Evolutionary conservation across 2,888 invertebrate species (phyloP).

Genomic region (Seira musarum): DNA sequence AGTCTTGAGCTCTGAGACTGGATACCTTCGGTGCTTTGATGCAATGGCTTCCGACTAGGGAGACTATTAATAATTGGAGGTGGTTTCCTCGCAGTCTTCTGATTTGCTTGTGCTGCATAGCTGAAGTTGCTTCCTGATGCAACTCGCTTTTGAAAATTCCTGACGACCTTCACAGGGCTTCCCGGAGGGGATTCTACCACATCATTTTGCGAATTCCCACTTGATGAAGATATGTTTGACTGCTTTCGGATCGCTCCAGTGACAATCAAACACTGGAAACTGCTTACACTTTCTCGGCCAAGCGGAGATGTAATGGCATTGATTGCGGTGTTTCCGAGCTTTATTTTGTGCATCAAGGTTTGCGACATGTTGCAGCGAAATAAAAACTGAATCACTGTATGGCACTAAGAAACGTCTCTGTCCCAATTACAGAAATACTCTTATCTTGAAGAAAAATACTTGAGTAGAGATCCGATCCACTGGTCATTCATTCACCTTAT

Average conservation of each 20-base stretch:
- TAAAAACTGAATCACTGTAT: too few relatives aligned
- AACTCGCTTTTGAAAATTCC: slow-evolving; percentile 28
- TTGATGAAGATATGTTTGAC: not conserved
- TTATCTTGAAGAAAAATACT: too few relatives aligned
- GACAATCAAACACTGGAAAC: slow-evolving; percentile 13
- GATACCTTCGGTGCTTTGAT: slow-evolving; percentile 51
- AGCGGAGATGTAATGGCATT: slow-evolving; percentile 26
- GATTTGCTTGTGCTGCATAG: too few relatives aligned
- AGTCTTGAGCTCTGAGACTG: slow-evolving; percentile 1
- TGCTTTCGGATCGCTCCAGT: not conserved
- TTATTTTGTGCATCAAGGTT: slow-evolving; percentile 36
- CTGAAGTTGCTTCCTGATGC: too few relatives aligned
- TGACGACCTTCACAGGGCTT: not conserved
- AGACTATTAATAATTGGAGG: slow-evolving; percentile 60
- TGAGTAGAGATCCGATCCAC: too few relatives aligned
- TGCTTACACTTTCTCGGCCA: slow-evolving; percentile 21
- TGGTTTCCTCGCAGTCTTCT: slow-evolving; percentile 40
- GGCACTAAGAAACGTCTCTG: too few relatives aligned
- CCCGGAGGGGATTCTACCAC: not conserved
- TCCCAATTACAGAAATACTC: too few relatives aligned
- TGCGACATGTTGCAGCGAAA: too few relatives aligned
- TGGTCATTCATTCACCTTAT: too few relatives aligned
- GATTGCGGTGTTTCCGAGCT: slow-evolving; percentile 26
- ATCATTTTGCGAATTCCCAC: not conserved
- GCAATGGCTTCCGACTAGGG: slow-evolving; percentile 49